Evolutionary conservation across 2,113 vertebrate species (phyloP), one percentile per base, ranked within the genome.

Genomic region (Jacana jacana): DNA sequence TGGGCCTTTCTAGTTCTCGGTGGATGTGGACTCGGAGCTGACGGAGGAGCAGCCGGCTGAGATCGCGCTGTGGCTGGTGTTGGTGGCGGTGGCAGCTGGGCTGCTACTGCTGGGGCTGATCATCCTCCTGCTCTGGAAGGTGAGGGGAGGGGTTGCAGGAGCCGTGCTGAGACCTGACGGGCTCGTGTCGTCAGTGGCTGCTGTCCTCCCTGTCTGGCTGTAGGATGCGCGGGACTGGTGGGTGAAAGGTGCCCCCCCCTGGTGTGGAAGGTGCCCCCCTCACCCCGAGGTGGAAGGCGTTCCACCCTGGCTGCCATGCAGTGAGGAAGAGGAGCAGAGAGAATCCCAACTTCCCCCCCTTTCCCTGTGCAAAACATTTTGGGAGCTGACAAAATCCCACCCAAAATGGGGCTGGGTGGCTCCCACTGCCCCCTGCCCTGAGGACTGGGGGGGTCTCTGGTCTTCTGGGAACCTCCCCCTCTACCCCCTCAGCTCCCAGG

Each of bases 111-210:
- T 99, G 94, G 99, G 99, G 37, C 86, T 99, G 55, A 99, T 99
- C 87, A 99, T 99, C 92, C 42, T 99, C 13, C 95, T 99, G 70
- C 97, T 99, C 10, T 99, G 99, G 99, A 99, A 99, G 99, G 99
- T 99, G 94, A 94, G 96, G 19, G 35, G 12, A 28, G 7, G 31
- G 28, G 39, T 2, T 13, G 46, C 24, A 31, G 69, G 55, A 88
- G 42, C 83, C 1, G 0, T 0, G 15, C 79, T 6, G 61, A 23
- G 70, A 27, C 69, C 84, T 0, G 23, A 15, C 2, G 0, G 44
- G 46, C 63, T 91, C 13, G 0, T 40, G 78, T 33, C 78, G 19
- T 63, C 1, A 3, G 12, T 11, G 91, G 78, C 65, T 61, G 17
- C n/a, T 16, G 1, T 17, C 48, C 61, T 48, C 13, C 46, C 51